These are phyloP conservation scores for Diplodus puntazzo DNA, from an alignment of 2,797 vertebrate species.

Conservation along the genomic window DNA sequence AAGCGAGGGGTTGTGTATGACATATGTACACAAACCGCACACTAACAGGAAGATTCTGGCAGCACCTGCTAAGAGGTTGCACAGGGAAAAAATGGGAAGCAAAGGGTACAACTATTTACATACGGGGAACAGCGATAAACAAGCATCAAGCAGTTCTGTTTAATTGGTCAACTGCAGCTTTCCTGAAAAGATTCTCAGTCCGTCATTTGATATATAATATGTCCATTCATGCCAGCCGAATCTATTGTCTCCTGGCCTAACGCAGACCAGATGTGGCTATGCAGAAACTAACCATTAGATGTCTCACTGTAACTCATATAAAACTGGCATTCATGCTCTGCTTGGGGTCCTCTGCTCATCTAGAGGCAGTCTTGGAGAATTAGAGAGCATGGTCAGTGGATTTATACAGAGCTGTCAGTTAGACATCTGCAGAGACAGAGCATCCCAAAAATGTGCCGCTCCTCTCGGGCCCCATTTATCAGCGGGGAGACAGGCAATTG, in stretches of 20 bases:
- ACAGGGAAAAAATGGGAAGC: background rate
- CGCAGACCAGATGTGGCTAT: slow-evolving; percentile 52
- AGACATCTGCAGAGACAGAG: slow-evolving; percentile 59
- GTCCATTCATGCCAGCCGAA: slow-evolving; percentile 10
- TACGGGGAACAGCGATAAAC: slow-evolving; percentile 7
- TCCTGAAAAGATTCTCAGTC: background rate
- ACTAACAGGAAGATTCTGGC: slow-evolving; percentile 63
- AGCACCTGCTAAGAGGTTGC: slow-evolving; percentile 62
- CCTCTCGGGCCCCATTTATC: slow-evolving; percentile 62
- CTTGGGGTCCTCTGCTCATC: slow-evolving; percentile 13
- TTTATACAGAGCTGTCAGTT: slow-evolving; percentile 58
- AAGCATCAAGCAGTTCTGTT: slow-evolving; percentile 10
- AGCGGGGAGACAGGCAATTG: slow-evolving; percentile 48
- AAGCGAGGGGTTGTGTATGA: slow-evolving; percentile 50
- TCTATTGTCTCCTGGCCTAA: slow-evolving; percentile 13
- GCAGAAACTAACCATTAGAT: slow-evolving; percentile 48
- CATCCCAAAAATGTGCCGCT: slow-evolving; percentile 55
- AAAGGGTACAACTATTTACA: slow-evolving; percentile 24
- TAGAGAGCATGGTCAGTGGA: slow-evolving; percentile 40
- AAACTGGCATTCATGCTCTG: slow-evolving; percentile 36
- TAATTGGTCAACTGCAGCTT: slow-evolving; percentile 1
- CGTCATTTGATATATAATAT: slow-evolving; percentile 30
- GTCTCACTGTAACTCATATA: slow-evolving; percentile 44
- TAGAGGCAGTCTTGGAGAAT: slow-evolving; percentile 20
- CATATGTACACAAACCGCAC: slow-evolving; percentile 54